Evolutionary conservation across 2,113 vertebrate species (phyloP).

Genomic region (Phaetusa simplex): DNA sequence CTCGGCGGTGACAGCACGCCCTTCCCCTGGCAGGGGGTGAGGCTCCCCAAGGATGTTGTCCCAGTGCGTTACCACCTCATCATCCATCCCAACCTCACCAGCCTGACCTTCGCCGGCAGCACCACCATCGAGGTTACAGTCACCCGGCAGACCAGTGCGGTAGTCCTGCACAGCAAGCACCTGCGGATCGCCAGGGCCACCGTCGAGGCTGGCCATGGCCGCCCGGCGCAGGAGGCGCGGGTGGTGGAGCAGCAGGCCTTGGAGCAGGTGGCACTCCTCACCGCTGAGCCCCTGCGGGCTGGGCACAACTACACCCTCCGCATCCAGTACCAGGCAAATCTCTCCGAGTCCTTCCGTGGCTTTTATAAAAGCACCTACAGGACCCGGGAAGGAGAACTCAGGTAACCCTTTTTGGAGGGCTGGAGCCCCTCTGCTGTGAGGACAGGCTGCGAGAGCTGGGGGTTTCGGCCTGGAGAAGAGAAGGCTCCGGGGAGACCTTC

Average conservation of each 20-base stretch:
- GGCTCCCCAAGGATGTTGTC: conserved; percentile 79
- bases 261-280: conserved; percentile 83
- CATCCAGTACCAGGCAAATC: conserved; percentile 79
- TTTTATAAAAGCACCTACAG: conserved; percentile 92
- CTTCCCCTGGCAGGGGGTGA: conserved; percentile 85
- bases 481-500: not conserved
- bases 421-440: not conserved
- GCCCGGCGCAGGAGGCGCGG: not conserved
- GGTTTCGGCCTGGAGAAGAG: not conserved
- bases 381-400: conserved; percentile 79
- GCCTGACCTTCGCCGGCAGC: conserved; percentile 76
- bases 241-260: conserved; percentile 76
- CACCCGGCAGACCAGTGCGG: conserved; percentile 64
- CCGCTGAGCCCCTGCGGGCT: conserved; percentile 62
- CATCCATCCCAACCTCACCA: conserved; percentile 88
- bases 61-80: conserved; percentile 83
- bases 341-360: conserved; percentile 84
- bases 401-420: conserved; percentile 62
- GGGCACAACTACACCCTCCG: conserved; percentile 74
- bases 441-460: not conserved
- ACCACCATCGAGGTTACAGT: conserved; percentile 76
- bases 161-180: conserved; percentile 84
- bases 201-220: conserved; percentile 40
- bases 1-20: not conserved
- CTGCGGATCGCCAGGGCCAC: conserved; percentile 71